phyloP scores from a whole-genome alignment of 2,797 vertebrate species.

The Falco biarmicus region DNA sequence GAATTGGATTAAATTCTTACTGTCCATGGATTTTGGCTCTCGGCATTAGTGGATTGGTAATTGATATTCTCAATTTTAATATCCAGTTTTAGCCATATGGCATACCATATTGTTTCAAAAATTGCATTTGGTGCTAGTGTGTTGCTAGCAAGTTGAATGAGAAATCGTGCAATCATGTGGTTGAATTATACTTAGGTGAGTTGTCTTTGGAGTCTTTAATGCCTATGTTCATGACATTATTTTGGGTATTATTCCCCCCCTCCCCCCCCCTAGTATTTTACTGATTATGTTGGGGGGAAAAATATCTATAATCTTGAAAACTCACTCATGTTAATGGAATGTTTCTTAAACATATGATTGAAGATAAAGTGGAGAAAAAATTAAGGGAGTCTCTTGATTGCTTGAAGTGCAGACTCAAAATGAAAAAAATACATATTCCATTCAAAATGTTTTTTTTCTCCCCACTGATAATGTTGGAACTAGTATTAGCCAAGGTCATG shows the following conservation, averaged over 20 bases:
- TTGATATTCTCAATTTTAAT: slow-evolving; percentile 83
- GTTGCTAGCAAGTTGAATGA: neutral
- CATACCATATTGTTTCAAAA: slow-evolving; percentile 52
- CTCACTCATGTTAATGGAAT: neutral
- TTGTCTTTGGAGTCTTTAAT: neutral
- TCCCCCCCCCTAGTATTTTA: neutral
- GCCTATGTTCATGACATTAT: neutral
- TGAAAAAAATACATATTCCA: neutral
- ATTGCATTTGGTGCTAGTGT: neutral
- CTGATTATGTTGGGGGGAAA: neutral
- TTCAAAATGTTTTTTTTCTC: slow-evolving; percentile 32
- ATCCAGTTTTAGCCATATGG: slow-evolving; percentile 79
- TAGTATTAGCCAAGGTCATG: neutral
- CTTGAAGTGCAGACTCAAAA: neutral
- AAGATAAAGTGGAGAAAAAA: neutral
- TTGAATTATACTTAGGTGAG: neutral
- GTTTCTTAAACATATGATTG: neutral
- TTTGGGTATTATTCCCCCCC: neutral
- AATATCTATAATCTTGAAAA: neutral
- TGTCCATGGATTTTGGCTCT: slow-evolving; percentile 83
- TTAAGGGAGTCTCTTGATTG: neutral
- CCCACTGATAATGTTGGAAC: slow-evolving; percentile 35
- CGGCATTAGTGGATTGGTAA: slow-evolving; percentile 88
- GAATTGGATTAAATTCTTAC: slow-evolving; percentile 93
- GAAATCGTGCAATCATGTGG: neutral